Conservation (phyloP, 2,888 invertebrate genomes). For the Anaspis maculata region DNA sequence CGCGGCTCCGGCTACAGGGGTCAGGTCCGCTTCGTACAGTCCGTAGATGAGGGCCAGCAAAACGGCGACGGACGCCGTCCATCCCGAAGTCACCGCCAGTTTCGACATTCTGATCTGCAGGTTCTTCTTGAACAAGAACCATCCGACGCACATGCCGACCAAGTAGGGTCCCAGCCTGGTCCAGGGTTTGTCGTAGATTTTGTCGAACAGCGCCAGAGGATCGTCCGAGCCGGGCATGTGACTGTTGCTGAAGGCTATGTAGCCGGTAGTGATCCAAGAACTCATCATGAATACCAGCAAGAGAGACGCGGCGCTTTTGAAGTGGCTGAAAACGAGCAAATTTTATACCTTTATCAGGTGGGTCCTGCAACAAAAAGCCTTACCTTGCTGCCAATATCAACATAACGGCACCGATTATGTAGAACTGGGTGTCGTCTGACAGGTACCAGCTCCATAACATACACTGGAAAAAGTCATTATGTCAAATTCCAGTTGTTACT, state of each 20-base stretch:
- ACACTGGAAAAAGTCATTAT: slow-evolving; percentile 59
- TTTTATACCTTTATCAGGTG: background rate
- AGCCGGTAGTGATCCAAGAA: slow-evolving; percentile 72
- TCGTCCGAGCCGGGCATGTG: slow-evolving; percentile 73
- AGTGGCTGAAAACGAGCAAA: slow-evolving; percentile 50
- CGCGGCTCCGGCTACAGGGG: slow-evolving; percentile 61
- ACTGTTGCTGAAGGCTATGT: slow-evolving; percentile 69
- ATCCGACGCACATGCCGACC: slow-evolving; percentile 76
- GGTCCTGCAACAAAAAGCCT: slow-evolving; percentile 6
- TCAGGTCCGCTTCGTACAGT: slow-evolving; percentile 61
- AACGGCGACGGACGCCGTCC: slow-evolving; percentile 58
- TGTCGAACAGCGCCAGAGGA: slow-evolving; percentile 76
- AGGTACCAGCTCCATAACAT: slow-evolving; percentile 91
- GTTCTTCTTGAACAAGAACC: slow-evolving; percentile 75
- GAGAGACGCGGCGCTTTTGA: slow-evolving; percentile 63
- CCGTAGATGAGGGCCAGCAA: slow-evolving; percentile 71
- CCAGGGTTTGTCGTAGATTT: slow-evolving; percentile 87
- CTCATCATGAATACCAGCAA: slow-evolving; percentile 60
- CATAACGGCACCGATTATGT: slow-evolving; percentile 71
- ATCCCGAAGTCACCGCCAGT: slow-evolving; percentile 61
- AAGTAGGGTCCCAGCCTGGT: slow-evolving; percentile 76
- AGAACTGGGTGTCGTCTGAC: slow-evolving; percentile 82
- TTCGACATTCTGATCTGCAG: slow-evolving; percentile 66
- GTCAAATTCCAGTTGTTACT: too few species aligned
- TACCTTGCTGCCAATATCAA: slow-evolving; percentile 67